Evolutionary conservation across 2,797 vertebrate genomes (phyloP), one percentile per base, ranked within the genome.

Genomic region (Pangasius macronema): DNA sequence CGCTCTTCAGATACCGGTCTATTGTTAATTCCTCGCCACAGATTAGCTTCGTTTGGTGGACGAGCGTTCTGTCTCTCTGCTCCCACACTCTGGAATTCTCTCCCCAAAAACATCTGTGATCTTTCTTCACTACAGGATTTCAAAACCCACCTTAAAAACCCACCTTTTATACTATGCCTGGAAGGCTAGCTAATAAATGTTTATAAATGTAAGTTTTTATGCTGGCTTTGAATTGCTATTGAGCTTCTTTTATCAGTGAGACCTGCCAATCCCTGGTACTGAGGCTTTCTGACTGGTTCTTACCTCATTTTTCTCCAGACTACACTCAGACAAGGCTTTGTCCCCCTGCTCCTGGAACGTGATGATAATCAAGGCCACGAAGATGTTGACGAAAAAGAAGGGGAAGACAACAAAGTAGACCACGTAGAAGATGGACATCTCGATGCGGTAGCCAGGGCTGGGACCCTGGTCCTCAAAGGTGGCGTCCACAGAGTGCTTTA

Each of bases 381-480:
- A 99, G 94, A 99, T 99, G 94, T 99, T 99, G 93, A 99, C 98
- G 42, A 99, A 99, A 96, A 99, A 99, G 94, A 99, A 99, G 86
- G 98, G 98, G 93, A 99, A 99, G 91, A 99, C 98, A 70, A 99
- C 97, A 88, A 99, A 99, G 94, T 99, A 99, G 89, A 99, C 98
- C 90, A 99, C 98, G 0, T 99, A 99, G 95, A 99, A 99, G 93
- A 99, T 98, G 89, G 98, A 97, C 95, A 99, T 97, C 93, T 99
- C 98, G 94, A 99, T 99, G 85, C 98, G 93, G 93, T 97, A 99
- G 82, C 98, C 98, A 3, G 98, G 98, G 92, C 96, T 99, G 11
- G 98, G 98, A 76, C 98, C 98, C 92, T 97, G 94, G 75, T 99
- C 97, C 93, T 99, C 98, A 13, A 97, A 97, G 51, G 98, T 99